These are phyloP conservation scores for Corella eumyota DNA, from an alignment of 23 tunicate genomes.

Conservation along the genomic window DNA sequence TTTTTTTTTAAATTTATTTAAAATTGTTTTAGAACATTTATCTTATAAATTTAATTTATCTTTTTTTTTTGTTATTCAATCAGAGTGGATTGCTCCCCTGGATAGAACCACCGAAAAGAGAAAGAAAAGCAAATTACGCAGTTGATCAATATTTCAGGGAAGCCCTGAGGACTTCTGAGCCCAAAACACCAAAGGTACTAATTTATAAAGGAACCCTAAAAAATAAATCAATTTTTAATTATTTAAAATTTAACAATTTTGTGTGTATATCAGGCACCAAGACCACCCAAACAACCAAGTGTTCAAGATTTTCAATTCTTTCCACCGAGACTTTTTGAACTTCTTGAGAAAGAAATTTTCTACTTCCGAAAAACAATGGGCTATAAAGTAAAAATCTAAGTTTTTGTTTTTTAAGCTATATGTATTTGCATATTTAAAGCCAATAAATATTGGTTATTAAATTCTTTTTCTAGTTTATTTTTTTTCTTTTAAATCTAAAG, in stretches of 20 bases:
- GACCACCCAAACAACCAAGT: constrained; percentile 96
- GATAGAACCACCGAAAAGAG: constrained; percentile 99
- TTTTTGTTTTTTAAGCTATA: not conserved
- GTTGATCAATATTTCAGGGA: constrained; percentile 98
- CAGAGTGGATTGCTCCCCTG: constrained; percentile 81
- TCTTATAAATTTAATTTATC: too few relatives aligned
- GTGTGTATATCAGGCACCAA: constrained; percentile 50
- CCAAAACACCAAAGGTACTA: constrained; percentile 86
- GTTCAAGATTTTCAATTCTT: constrained; percentile 96
- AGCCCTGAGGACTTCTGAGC: constrained; percentile 86
- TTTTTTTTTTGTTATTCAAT: too few relatives aligned
- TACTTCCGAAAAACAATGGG: constrained; percentile 71
- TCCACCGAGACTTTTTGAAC: constrained; percentile 80
- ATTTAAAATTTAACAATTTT: not conserved
- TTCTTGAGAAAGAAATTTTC: constrained; percentile 83
- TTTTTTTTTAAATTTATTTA: too few relatives aligned
- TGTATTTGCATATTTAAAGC: not conserved
- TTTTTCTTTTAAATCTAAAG: constrained; percentile 1
- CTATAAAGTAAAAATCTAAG: constrained; percentile 49
- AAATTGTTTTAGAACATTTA: too few relatives aligned
- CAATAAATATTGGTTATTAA: not conserved
- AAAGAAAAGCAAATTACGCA: constrained; percentile 93
- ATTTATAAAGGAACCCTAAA: not conserved
- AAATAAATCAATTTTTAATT: not conserved
- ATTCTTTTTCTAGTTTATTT: not conserved